A percentile compares a stretch with the other conserved stretches of the same genome.
Evolutionary conservation across 2,888 invertebrate genomes (phyloP).

Genomic region (Cotesia congregata): DNA sequence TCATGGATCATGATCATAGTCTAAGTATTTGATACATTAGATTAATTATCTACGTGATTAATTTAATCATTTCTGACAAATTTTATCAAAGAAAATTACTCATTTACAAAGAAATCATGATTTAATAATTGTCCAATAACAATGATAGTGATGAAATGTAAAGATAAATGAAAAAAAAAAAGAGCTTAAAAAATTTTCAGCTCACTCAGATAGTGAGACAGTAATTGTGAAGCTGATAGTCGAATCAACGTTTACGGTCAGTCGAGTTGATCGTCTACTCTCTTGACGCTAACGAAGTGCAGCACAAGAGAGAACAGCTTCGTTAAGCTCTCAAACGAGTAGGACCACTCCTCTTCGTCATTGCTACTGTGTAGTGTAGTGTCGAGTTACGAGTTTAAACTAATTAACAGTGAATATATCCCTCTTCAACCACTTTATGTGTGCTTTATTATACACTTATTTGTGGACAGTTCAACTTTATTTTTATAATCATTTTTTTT

Average conservation of each 20-base stretch:
- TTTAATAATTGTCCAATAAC: too few relatives aligned
- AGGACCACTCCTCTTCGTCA: slow-evolving; percentile 5
- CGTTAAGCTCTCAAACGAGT: slow-evolving; percentile 20
- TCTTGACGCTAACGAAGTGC: slow-evolving; percentile 27
- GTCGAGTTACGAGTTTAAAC: slow-evolving; percentile 1
- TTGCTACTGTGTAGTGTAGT: slow-evolving; percentile 1
- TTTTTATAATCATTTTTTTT: background rate
- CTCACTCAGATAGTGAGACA: background rate
- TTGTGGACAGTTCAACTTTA: background rate
- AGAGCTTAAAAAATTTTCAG: background rate
- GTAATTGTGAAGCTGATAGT: slow-evolving; percentile 11
- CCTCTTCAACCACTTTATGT: background rate
- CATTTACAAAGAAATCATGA: too few relatives aligned
- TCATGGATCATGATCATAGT: background rate
- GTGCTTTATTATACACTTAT: background rate
- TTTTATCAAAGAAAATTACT: too few relatives aligned
- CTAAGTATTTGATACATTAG: background rate
- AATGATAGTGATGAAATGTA: too few relatives aligned
- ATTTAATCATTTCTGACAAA: background rate
- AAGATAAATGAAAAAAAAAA: background rate
- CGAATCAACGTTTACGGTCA: slow-evolving; percentile 6
- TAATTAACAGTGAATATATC: background rate
- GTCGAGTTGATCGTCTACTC: slow-evolving; percentile 7
- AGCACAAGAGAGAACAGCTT: slow-evolving; percentile 18
- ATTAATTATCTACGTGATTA: slow-evolving; percentile 6